A percentile compares a stretch with the other conserved stretches of the same genome.
Evolutionary conservation across 2,113 vertebrate species (phyloP).

Genomic region (Bolborhynchus lineola): DNA sequence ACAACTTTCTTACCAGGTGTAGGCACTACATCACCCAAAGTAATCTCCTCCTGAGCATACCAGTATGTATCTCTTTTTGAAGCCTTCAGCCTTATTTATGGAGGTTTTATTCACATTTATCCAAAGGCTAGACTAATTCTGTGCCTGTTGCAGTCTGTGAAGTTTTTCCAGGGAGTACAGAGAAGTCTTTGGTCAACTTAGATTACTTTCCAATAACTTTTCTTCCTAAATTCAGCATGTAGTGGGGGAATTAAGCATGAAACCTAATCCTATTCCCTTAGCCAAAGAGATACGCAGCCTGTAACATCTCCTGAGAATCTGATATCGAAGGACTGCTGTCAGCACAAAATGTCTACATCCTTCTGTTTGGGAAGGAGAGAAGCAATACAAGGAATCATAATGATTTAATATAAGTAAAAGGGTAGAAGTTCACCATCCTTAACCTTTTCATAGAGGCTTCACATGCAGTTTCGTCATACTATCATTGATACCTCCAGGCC

Average conservation of each 20-base stretch:
- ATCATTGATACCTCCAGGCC: not conserved
- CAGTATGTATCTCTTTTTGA: not conserved
- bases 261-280: not conserved
- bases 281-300: not conserved
- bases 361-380: not conserved
- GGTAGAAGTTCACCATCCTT: not conserved
- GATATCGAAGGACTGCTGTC: not conserved
- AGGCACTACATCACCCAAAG: not conserved
- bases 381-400: not conserved
- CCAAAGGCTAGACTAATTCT: not conserved
- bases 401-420: not conserved
- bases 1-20: not conserved
- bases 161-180: not conserved
- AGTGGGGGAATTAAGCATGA: not conserved
- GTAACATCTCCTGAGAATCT: not conserved
- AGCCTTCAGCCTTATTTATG: not conserved
- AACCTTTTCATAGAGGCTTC: not conserved
- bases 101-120: not conserved
- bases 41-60: not conserved
- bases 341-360: not conserved
- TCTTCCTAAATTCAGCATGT: not conserved
- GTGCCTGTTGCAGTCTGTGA: not conserved
- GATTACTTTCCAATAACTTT: not conserved
- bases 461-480: not conserved
- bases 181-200: not conserved